Evolutionary conservation across 35 echinoderm and acorn worm species (phyloP).

Genomic region (Patiria miniata): DNA sequence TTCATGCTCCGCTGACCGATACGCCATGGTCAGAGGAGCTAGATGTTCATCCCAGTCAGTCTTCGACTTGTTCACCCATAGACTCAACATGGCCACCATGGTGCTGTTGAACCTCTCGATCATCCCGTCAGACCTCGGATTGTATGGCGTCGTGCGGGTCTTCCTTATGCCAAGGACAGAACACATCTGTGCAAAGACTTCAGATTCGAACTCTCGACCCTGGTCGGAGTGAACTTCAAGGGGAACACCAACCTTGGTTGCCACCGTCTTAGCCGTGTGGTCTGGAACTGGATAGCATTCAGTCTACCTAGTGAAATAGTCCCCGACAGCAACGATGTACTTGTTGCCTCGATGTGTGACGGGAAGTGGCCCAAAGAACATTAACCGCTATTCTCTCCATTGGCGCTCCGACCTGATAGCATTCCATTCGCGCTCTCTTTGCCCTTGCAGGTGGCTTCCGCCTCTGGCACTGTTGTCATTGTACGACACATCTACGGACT

Average conservation of each 20-base stretch:
- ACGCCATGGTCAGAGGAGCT: slow-evolving; percentile 22
- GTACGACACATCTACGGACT: neutral
- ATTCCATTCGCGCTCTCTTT: neutral
- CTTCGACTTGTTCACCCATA: slow-evolving; percentile 26
- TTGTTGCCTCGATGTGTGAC: slow-evolving; percentile 29
- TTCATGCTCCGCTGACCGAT: slow-evolving; percentile 29
- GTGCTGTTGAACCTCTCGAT: slow-evolving; percentile 47
- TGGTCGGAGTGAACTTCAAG: slow-evolving; percentile 44
- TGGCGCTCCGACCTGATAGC: slow-evolving; percentile 10
- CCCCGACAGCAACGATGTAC: slow-evolving; percentile 10
- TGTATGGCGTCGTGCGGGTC: slow-evolving; percentile 30
- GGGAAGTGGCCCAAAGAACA: slow-evolving; percentile 48
- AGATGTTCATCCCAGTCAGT: slow-evolving; percentile 44
- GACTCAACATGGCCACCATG: neutral
- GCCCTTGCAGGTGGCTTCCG: slow-evolving; percentile 17
- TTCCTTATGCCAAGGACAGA: slow-evolving; percentile 3
- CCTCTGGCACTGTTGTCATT: slow-evolving; percentile 24
- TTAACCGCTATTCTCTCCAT: slow-evolving; percentile 59
- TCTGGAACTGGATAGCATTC: slow-evolving; percentile 39
- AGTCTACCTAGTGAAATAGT: slow-evolving; percentile 41
- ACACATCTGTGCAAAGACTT: slow-evolving; percentile 36
- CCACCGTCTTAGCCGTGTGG: slow-evolving; percentile 30
- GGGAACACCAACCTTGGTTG: slow-evolving; percentile 36
- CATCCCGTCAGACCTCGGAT: slow-evolving; percentile 49
- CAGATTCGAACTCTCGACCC: slow-evolving; percentile 42